These are phyloP conservation scores for Scaptomyza polygonia DNA, from an alignment of 2,888 invertebrate species.

Conservation along the genomic window DNA sequence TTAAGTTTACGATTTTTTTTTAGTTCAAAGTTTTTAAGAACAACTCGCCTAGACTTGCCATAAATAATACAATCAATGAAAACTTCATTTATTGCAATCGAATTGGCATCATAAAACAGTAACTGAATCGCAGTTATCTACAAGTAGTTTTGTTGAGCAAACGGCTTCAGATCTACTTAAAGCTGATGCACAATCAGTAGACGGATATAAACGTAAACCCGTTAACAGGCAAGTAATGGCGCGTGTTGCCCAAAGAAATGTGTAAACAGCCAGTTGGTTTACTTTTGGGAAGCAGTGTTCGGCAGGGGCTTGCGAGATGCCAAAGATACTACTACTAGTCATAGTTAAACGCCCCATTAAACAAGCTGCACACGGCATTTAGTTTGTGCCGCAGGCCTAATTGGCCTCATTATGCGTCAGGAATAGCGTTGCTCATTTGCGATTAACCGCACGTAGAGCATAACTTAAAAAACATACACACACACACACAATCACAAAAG, in stretches of 20 bases:
- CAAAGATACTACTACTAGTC: too few relatives aligned
- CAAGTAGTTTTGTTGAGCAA: conserved; percentile 4
- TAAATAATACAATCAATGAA: conserved; percentile 11
- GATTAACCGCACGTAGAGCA: conserved; percentile 74
- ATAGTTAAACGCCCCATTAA: conserved; percentile 70
- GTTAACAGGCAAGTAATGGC: conserved; percentile 20
- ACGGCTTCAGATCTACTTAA: conserved; percentile 9
- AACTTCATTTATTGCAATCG: conserved; percentile 12
- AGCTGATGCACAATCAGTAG: conserved; percentile 9
- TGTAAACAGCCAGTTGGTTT: conserved; percentile 12
- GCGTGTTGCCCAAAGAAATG: conserved; percentile 12
- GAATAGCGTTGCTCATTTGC: conserved; percentile 67
- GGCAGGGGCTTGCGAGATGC: neutral
- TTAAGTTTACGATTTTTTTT: neutral
- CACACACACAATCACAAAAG: conserved; percentile 3
- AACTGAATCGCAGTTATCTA: neutral
- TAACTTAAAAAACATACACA: conserved; percentile 39
- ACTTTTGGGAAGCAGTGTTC: conserved; percentile 4
- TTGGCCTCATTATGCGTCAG: conserved; percentile 74
- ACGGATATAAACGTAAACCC: conserved; percentile 14
- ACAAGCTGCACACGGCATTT: conserved; percentile 75
- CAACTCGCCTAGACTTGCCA: too few relatives aligned
- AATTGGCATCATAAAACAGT: conserved; percentile 18
- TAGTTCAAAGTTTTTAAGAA: neutral
- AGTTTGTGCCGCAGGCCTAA: conserved; percentile 74